These are phyloP conservation scores for Melipona bicolor DNA, from an alignment of 2,888 invertebrate species.

Conservation along the genomic window DNA sequence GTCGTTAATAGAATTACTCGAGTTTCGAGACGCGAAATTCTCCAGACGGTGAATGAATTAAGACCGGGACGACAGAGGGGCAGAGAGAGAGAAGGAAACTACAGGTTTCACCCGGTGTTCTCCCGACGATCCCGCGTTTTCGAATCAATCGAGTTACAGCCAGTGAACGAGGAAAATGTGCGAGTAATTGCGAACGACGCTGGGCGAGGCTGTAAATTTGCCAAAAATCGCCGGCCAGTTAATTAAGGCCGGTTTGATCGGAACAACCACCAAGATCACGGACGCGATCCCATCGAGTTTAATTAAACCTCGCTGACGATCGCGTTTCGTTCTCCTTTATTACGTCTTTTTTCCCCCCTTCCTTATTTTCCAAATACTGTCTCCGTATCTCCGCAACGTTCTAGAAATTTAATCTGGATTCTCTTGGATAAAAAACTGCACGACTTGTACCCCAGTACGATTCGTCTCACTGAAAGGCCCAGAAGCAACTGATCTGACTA, in stretches of 20 bases:
- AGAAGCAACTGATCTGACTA: too few relatives aligned
- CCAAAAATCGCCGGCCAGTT: conserved; percentile 42
- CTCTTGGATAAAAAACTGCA: too few relatives aligned
- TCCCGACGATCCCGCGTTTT: conserved; percentile 22
- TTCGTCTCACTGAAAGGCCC: too few relatives aligned
- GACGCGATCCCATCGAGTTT: conserved; percentile 37
- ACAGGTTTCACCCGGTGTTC: background rate
- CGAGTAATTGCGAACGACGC: conserved; percentile 44
- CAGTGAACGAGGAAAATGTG: conserved; percentile 25
- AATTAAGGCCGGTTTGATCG: conserved; percentile 38
- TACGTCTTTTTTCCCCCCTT: background rate
- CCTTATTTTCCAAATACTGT: too few relatives aligned
- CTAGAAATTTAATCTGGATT: too few relatives aligned
- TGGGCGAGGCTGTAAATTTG: conserved; percentile 38
- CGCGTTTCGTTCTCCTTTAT: too few relatives aligned
- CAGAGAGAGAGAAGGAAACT: background rate
- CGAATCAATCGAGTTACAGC: conserved; percentile 40
- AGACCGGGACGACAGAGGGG: background rate
- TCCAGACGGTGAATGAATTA: conserved; percentile 55
- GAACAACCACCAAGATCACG: conserved; percentile 1
- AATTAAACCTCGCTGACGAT: conserved; percentile 24
- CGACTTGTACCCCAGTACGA: too few relatives aligned
- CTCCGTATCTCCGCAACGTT: too few relatives aligned
- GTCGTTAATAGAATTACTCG: conserved; percentile 71
- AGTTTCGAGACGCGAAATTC: conserved; percentile 66